Conservation (phyloP, 2,888 invertebrate genomes). For the Pyralis farinalis region DNA sequence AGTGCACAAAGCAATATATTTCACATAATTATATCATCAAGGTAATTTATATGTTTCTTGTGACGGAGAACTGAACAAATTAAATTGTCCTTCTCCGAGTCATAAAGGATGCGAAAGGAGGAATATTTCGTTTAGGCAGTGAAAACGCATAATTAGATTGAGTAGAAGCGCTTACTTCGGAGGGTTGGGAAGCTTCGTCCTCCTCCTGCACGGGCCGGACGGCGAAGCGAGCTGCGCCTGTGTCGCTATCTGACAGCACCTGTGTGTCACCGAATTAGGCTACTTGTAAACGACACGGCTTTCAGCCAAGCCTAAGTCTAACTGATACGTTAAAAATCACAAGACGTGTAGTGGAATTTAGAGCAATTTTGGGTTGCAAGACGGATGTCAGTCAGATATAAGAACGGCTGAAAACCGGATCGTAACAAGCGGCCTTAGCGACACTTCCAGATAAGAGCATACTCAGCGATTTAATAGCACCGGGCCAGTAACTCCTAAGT, state of each 20-base stretch:
- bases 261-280: constrained; percentile 27
- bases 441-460: constrained; percentile 8
- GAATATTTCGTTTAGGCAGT: constrained; percentile 14
- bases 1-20: no score
- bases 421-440: constrained; percentile 1
- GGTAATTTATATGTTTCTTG: neutral
- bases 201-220: constrained; percentile 86
- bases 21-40: no score
- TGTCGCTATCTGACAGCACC: constrained; percentile 78
- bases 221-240: constrained; percentile 81
- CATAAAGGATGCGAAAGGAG: constrained; percentile 3
- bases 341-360: no score
- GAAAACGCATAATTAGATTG: constrained; percentile 7
- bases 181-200: constrained; percentile 78
- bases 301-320: neutral
- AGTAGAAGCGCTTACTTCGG: constrained; percentile 62
- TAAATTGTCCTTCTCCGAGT: constrained; percentile 6
- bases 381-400: neutral
- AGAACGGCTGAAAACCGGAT: neutral
- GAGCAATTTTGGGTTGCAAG: no score
- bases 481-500: constrained; percentile 4
- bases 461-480: constrained; percentile 5
- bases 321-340: no score
- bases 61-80: constrained; percentile 6
- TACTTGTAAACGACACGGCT: neutral